A percentile compares a stretch with the other conserved stretches of the same genome.
Conservation (phyloP, 2,888 invertebrate species). For the Drosophila ochracea region DNA sequence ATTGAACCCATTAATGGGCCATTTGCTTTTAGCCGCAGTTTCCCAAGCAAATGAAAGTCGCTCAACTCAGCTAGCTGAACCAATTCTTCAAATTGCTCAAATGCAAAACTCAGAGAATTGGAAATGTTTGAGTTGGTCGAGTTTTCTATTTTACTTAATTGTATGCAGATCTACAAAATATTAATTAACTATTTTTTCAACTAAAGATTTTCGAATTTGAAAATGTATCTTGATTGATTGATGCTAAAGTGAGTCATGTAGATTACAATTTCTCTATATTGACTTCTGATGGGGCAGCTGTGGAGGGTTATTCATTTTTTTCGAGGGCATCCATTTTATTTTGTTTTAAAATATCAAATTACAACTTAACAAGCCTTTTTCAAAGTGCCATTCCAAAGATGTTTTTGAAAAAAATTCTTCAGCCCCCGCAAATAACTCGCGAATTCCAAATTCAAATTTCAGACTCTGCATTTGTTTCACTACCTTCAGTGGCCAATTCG, state of each 20-base stretch:
- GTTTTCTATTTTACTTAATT: slow-evolving; percentile 5
- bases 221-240: background rate
- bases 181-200: background rate
- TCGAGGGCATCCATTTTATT: background rate
- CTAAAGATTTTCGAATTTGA: background rate
- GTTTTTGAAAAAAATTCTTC: background rate
- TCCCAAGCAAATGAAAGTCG: slow-evolving; percentile 59
- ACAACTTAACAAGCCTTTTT: background rate
- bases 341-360: background rate
- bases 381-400: background rate
- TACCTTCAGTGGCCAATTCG: slow-evolving; percentile 2
- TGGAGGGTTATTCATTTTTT: background rate
- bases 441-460: slow-evolving; percentile 22
- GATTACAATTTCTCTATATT: background rate
- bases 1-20: slow-evolving; percentile 76
- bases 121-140: background rate
- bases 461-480: slow-evolving; percentile 4
- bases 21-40: slow-evolving; percentile 42
- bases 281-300: background rate
- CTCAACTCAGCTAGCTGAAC: slow-evolving; percentile 17
- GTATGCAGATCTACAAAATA: background rate
- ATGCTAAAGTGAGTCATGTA: background rate
- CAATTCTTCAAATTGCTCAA: slow-evolving; percentile 12
- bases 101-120: background rate
- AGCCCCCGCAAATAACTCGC: slow-evolving; percentile 6